Evolutionary conservation across 2,797 vertebrate species (phyloP), one percentile per base, ranked within the genome.

Genomic region (Mormyrops boulengeri): DNA sequence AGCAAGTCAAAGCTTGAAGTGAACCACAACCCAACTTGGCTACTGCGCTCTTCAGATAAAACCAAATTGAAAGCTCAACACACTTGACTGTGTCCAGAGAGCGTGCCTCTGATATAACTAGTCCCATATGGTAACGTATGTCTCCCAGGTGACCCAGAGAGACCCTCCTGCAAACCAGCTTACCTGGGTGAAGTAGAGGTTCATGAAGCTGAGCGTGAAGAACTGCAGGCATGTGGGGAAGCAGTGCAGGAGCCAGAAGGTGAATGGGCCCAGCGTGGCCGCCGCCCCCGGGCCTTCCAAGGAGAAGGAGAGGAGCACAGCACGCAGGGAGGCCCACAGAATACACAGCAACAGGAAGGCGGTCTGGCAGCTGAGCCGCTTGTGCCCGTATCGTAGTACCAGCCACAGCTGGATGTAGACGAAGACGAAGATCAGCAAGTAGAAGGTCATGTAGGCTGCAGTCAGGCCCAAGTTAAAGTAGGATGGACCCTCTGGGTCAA

Each of bases 231-330:
- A 99, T 82, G 99, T 97, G 0, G 98, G 98, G 92, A 97, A 97
- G 95, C 98, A 99, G 94, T 99, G 99, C 86, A 99, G 97, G 92
- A 99, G 96, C 98, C 98, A 99, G 96, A 99, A 99, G 93, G 96
- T 93, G 90, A 99, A 97, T 26, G 98, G 97, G 7, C 96, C 95
- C 91, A 99, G 92, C 14, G 95, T 95, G 93, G 98, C 99, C 92
- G 97, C 98, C 12, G 96, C 96, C 88, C 97, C 96, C 89, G 97
- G 98, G 96, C 97, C 97, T 91, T 91, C 96, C 96, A 99, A 99
- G 95, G 99, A 99, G 95, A 99, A 99, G 89, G 98, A 99, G 95
- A 99, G 99, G 91, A 99, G 98, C 77, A 99, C 96, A 26, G 98
- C 96, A 88, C 98, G 95, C 86, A 99, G 96, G 1, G 97, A 98